phyloP scores from a whole-genome alignment of 35 echinoderm and acorn worm species.

The Eucidaris tribuloides region DNA sequence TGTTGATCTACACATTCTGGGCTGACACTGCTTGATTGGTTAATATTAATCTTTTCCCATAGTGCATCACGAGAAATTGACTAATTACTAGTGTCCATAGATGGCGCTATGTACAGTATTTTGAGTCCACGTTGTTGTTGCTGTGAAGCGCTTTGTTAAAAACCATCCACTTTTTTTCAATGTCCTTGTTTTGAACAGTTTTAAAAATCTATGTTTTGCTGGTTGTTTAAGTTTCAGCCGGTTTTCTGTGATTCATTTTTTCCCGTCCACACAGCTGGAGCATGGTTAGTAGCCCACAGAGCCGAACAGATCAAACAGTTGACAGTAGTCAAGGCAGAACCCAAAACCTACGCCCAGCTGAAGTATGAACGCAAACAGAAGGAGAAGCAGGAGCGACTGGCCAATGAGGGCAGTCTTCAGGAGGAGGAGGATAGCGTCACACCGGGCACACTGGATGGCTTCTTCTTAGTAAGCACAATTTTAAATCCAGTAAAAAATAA shows the following conservation, averaged over 20 bases:
- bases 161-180: no score
- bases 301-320: conserved; percentile 69
- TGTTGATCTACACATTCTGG: no score
- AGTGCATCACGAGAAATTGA: no score
- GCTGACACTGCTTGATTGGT: no score
- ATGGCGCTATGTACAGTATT: no score
- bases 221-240: neutral
- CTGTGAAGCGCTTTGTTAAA: no score
- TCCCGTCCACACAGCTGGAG: conserved; percentile 47
- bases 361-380: conserved; percentile 83
- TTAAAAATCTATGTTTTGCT: neutral
- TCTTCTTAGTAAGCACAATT: conserved; percentile 91
- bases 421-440: conserved; percentile 35
- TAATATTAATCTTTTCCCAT: no score
- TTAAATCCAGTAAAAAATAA: no score
- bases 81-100: no score
- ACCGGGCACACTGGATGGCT: conserved; percentile 72
- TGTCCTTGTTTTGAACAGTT: no score
- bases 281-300: conserved; percentile 87
- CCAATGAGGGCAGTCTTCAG: neutral
- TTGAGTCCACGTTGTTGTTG: no score
- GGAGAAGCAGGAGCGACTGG: conserved; percentile 45
- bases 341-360: conserved; percentile 86
- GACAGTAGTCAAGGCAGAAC: conserved; percentile 32
- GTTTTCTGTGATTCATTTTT: neutral